Base-by-base conservation (phyloP, 2,797 vertebrate genomes). In the Clamator glandarius region DNA sequence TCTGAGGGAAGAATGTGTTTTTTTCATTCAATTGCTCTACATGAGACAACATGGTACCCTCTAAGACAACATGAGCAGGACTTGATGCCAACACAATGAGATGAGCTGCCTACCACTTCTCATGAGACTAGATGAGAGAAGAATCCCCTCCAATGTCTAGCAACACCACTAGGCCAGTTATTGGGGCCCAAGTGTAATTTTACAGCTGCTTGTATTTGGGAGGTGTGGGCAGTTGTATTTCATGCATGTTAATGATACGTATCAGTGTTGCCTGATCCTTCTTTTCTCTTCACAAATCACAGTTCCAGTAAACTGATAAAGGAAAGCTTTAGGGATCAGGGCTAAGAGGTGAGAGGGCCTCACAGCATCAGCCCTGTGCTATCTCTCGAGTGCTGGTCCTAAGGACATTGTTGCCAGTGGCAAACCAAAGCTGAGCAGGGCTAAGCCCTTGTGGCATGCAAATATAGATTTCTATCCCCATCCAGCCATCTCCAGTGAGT, bases 201-300 rank as follows among this genome's bases (percentile, higher is more conserved):
- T 52, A 81, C 31, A 74, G 74, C 41, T 86, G 41, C 76, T 84
- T 64, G 39, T 16, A 7, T 52, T 72, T 1, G 0, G 24, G 61
- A 75, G 41, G 31, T 25, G 21, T 12, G 23, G 52, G 69, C 62
- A 81, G 35, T 36, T 46, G 16, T 12, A 12, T 18, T 20, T 15
- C 2, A 0, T 1, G 0, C 26, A 12, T 21, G 29, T 16, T 55
- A 66, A 61, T n/a, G 67, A 19, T 57, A 52, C 5, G 1, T 10
- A 25, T 7, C 0, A 1, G 14, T 35, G 54, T 20, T 55, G 54
- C 36, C 29, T 48, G 52, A 59, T 51, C 48, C 69, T 51, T 73
- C 29, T 5, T 17, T 80, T 59, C 69, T 33, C 69, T 78, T 59
- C 67, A 39, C 18, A 59, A 48, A 74, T 20, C 3, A 0, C 33